A percentile compares a stretch with the other conserved stretches of the same genome.
Conservation (phyloP, 2,888 invertebrate species). For the Parascotia fuliginaria region DNA sequence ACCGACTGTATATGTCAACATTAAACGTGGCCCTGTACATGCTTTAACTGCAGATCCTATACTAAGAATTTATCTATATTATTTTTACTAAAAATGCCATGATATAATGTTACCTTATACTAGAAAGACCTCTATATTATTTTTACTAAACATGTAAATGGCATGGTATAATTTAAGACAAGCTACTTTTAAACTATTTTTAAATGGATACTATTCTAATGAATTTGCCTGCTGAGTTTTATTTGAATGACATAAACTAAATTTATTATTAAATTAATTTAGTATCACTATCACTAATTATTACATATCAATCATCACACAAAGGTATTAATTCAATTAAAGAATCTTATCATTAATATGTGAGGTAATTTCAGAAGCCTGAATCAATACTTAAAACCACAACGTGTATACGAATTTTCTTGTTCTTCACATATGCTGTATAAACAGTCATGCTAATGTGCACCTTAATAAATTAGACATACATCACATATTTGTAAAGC, state of each 20-base stretch:
- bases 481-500: constrained; percentile 17
- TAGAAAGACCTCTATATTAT: background rate
- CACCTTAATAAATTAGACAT: constrained; percentile 17
- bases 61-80: background rate
- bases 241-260: background rate
- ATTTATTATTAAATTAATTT: background rate
- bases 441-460: constrained; percentile 19
- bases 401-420: constrained; percentile 11
- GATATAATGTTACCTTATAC: too few relatives aligned
- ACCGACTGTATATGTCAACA: constrained; percentile 3
- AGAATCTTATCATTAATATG: background rate
- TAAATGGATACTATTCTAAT: background rate
- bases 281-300: background rate
- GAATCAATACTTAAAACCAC: constrained; percentile 9
- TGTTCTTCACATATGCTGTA: constrained; percentile 6
- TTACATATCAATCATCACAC: background rate
- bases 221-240: background rate
- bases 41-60: constrained; percentile 2
- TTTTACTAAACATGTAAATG: background rate
- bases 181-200: background rate
- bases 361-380: background rate
- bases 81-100: too few relatives aligned
- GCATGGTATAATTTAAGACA: background rate
- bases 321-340: background rate
- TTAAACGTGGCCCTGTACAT: constrained; percentile 1